Base-by-base conservation (phyloP, 2,888 invertebrate species). In the Gymnocheta viridis region DNA sequence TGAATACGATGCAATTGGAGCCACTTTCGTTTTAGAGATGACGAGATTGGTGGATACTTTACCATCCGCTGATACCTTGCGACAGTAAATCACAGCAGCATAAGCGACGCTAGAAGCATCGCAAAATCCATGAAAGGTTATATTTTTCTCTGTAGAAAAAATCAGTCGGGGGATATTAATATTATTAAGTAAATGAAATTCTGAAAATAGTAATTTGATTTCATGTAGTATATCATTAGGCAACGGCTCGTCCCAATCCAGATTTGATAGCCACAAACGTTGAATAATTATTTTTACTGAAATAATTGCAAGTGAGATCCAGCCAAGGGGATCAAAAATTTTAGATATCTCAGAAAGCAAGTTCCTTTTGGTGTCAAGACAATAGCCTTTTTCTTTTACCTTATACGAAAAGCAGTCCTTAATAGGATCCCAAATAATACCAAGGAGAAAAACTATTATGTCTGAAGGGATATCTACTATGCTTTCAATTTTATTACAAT, bases 271-370 rank as follows among this genome's bases (percentile, higher is more conserved):
- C 54, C 64, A 76, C 0, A 76, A 14, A 3, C 14, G 19, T 32
- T 76, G 64, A 22, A 76, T 64, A 22, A 64, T 19, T 44, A 76
- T 76, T 74, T 74, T 74, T 3, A 60, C 58, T 5, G 67, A 2
- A 32, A 69, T 27, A 12, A 64, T 70, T 14, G 54, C 82, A 1
- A 64, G 47, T 4, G 82, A 60, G 1, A 81, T 54, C 41, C 58
- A 74, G 2, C 74, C 81, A 49, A 69, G 74, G 14, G 64, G 79
- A 35, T 79, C 35, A 19, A 56, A 79, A n/a, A 79, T 72, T 27
- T 62, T 72, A 0, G 56, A 79, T 54, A 79, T 79, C 38, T 72
- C 64, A 19, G 79, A 70, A 2, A 79, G 56, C 12, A 62, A 35
- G 2, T 54, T 60, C 17, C 51, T n/a, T 35, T 76, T 70, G 2